These are phyloP conservation scores for Pseudorectes ferrugineus DNA, from an alignment of 2,113 vertebrate genomes.

Conservation along the genomic window DNA sequence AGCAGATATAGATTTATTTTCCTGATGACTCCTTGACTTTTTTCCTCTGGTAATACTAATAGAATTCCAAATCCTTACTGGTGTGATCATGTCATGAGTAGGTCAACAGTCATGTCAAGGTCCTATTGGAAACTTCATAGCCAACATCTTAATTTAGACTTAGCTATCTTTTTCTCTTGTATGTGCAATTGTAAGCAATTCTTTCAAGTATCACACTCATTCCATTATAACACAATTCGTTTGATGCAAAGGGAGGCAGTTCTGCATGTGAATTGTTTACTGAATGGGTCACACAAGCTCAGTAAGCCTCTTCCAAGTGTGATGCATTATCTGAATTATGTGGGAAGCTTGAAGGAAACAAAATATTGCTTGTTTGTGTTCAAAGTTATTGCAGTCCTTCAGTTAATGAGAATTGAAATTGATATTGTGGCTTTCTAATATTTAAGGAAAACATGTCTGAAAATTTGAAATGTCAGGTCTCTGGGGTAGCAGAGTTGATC, in stretches of 20 bases:
- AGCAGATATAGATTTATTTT: conserved; percentile 99
- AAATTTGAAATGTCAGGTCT: neutral
- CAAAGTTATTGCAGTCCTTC: neutral
- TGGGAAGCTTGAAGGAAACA: neutral
- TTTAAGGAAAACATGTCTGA: neutral
- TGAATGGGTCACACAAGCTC: conserved; percentile 43
- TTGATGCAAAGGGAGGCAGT: conserved; percentile 73
- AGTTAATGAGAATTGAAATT: neutral
- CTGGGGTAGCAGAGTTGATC: neutral
- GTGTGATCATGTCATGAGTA: conserved; percentile 96
- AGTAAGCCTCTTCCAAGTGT: conserved; percentile 47
- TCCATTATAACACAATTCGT: conserved; percentile 77
- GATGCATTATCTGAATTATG: neutral
- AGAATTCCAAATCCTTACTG: conserved; percentile 98
- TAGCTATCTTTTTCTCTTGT: conserved; percentile 78
- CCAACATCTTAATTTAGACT: conserved; percentile 99
- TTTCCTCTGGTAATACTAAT: conserved; percentile 98
- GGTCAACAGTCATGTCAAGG: conserved; percentile 99
- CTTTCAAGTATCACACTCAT: conserved; percentile 75
- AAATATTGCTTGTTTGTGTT: neutral
- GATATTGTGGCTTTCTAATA: neutral
- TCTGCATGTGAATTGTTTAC: conserved; percentile 77
- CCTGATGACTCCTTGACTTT: conserved; percentile 99
- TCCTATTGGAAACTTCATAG: conserved; percentile 99
- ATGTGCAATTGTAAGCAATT: conserved; percentile 81